Evolutionary conservation across 2,888 invertebrate genomes (phyloP), one percentile per base, ranked within the genome.

Genomic region (Geophilus truncorum): DNA sequence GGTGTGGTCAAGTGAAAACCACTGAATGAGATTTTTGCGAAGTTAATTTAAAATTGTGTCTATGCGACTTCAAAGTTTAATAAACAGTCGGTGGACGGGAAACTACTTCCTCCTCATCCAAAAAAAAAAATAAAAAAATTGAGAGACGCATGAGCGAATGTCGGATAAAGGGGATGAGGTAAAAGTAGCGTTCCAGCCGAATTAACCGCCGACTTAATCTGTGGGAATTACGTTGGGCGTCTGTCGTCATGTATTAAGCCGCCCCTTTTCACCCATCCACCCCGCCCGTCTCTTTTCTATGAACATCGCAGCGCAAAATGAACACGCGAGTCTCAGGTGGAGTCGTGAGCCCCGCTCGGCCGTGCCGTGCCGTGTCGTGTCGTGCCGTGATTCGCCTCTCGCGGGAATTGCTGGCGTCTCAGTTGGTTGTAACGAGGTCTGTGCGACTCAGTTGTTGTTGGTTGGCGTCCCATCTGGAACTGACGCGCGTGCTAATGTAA

Each of bases 381-480:
- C 40, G 15, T 7, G 57, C 57, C 57, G 57, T 57, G 57, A 57
- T 57, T 57, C 57, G 57, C 57, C 57, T 21, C 57, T 57, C 57
- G 21, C 23, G 57, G 23, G 57, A 57, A 23, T 57, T 57, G 57
- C 15, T 40, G 40, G 40, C 40, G 40, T 40, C 40, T 40, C 40
- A 40, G 40, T 57, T 57, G n/a, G 23, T 18, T 57, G 10, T 57
- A 57, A 18, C 21, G 57, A 57, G 57, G 57, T 57, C 57, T 18
- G 57, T 23, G 57, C 57, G 57, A 57, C 57, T 57, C 57, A 57
- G 57, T 57, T 57, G 57, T 57, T 57, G 57, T 57, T 57, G 57
- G 57, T 57, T 57, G 57, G 57, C 57, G 57, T 57, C 57, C 57
- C 57, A 57, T 57, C 57, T 57, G 57, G 57, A 57, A 57, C 57